Base-by-base conservation (phyloP, 2,797 vertebrate species). In the Selene dorsalis region DNA sequence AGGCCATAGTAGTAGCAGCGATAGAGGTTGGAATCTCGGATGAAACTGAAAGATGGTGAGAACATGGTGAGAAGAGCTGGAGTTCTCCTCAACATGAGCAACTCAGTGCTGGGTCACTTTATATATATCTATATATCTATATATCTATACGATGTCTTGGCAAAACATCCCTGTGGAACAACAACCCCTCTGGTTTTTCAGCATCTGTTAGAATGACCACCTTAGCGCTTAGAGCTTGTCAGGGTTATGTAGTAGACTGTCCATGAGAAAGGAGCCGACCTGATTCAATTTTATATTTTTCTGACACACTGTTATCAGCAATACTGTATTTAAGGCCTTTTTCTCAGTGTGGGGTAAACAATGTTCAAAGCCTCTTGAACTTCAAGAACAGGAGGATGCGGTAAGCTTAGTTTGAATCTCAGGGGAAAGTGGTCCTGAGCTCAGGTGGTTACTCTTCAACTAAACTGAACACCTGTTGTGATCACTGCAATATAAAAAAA, bases 31-130 rank as follows among this genome's bases (percentile, higher is more conserved):
- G 88, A 72, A 79, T 87, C 93, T 87, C 89, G 82, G 95, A 87
- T 79, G 94, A 89, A 89, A 92, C 95, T 95, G 94, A 83, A 95
- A 95, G 89, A 94, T 87, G 94, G 92, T 89, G 89, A 94, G 79
- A 93, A 94, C 75, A 94, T 75, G 79, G 82, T 95, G 86, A 95
- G 91, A 90, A 65, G 78, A 69, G 81, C 62, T 63, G 30, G 32
- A 63, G 41, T 56, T 59, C 41, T 74, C 59, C 62, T 64, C 71
- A 39, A 22, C 62, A 47, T 20, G 45, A 80, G 61, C 35, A 63
- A 13, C 56, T 68, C 0, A 62, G 18, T 3, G 41, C 52, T 47
- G 9, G 60, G n/a, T 52, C 45, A 24, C 4, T 20, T 77, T 28
- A 14, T 41, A 41, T 41, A 41, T 41, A 38, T 9, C 8, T 38